Percentiles rank a stretch among this genome's conserved stretches.
phyloP scores from a whole-genome alignment of 2,888 invertebrate species.

The Cryptus armator region DNA sequence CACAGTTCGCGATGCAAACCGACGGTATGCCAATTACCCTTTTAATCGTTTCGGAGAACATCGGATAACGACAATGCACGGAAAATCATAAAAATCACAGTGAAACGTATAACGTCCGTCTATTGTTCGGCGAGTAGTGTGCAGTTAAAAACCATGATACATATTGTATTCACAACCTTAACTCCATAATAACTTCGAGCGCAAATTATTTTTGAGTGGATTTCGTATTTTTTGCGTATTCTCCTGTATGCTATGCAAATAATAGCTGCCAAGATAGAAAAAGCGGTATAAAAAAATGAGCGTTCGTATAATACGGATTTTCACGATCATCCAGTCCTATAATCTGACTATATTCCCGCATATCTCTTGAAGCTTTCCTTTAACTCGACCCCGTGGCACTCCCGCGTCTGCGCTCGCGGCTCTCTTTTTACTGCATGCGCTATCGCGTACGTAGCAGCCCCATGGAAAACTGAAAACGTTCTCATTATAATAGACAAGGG shows the following conservation, averaged over 20 bases:
- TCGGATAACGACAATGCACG: too few relatives aligned
- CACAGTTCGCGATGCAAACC: too few relatives aligned
- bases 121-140: too few relatives aligned
- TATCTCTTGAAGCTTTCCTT: conserved; percentile 27
- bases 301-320: conserved; percentile 14
- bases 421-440: conserved; percentile 36
- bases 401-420: not conserved
- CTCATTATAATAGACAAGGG: conserved; percentile 49
- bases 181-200: not conserved
- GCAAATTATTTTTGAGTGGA: not conserved
- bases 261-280: not conserved
- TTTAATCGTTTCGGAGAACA: too few relatives aligned
- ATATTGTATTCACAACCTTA: not conserved
- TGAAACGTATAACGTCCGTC: too few relatives aligned
- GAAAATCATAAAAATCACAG: too few relatives aligned
- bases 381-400: conserved; percentile 17
- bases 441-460: conserved; percentile 47
- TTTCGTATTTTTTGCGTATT: not conserved
- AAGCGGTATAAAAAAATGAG: conserved; percentile 7
- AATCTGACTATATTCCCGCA: conserved; percentile 32
- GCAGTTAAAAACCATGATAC: not conserved
- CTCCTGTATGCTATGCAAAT: not conserved
- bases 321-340: conserved; percentile 10
- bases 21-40: too few relatives aligned
- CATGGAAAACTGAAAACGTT: conserved; percentile 50